These are phyloP conservation scores for Galagoides demidoff DNA, from an alignment of 2,797 vertebrate genomes.

Conservation along the genomic window DNA sequence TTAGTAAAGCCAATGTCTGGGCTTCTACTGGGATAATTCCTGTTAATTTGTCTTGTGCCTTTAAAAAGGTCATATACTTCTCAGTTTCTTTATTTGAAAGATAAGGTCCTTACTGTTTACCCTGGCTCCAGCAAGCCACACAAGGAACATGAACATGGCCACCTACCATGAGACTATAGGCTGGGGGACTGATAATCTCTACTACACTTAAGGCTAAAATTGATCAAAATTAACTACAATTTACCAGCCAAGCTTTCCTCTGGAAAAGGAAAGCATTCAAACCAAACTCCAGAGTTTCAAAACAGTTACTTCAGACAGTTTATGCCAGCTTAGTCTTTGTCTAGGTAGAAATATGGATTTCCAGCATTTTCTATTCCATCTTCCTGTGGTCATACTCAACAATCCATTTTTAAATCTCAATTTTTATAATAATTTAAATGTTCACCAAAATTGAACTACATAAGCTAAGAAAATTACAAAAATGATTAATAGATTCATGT, in stretches of 20 bases:
- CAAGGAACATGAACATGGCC: not conserved
- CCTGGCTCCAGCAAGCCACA: not conserved
- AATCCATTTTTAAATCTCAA: slow-evolving; percentile 3
- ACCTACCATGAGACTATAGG: not conserved
- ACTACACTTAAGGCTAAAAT: not conserved
- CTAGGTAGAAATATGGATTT: not conserved
- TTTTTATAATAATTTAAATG: slow-evolving; percentile 21
- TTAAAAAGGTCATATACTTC: not conserved
- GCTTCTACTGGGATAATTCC: not conserved
- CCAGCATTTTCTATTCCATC: not conserved
- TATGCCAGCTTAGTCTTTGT: not conserved
- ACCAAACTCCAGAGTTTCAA: slow-evolving; percentile 18
- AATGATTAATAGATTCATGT: not conserved
- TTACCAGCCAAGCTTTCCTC: not conserved
- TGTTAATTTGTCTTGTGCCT: not conserved
- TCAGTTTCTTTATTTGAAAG: not conserved
- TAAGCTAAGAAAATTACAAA: slow-evolving; percentile 7
- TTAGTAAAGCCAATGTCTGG: not conserved
- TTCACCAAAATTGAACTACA: not conserved
- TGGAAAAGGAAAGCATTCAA: not conserved
- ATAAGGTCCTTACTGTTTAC: not conserved
- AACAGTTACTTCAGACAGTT: not conserved
- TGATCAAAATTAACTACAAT: not conserved
- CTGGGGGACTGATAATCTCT: not conserved
- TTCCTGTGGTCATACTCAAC: not conserved